These are phyloP conservation scores for Penaeus japonicus DNA, from an alignment of 1,140 invertebrate species.

Conservation along the genomic window DNA sequence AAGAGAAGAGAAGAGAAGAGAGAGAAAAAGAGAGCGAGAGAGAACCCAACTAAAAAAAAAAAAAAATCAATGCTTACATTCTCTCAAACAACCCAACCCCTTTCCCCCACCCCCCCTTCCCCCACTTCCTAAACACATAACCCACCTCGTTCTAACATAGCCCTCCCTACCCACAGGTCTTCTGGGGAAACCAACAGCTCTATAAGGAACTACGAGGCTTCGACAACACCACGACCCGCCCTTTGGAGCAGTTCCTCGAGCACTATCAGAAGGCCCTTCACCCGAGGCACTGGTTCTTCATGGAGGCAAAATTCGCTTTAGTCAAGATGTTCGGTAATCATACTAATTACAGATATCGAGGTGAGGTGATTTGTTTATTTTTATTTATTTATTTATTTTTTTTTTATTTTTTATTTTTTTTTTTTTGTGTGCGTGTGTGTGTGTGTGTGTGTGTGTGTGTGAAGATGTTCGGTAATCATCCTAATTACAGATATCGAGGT, in stretches of 20 bases:
- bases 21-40: too few relatives aligned
- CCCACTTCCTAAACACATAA: background rate
- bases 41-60: too few relatives aligned
- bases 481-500: conserved; percentile 53
- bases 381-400: background rate
- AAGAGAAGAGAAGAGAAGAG: too few relatives aligned
- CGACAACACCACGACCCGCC: conserved; percentile 20
- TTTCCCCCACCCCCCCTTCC: background rate
- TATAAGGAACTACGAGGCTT: conserved; percentile 35
- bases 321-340: conserved; percentile 53
- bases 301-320: conserved; percentile 56
- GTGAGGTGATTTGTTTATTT: too few relatives aligned
- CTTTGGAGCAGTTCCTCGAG: conserved; percentile 50
- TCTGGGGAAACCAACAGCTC: conserved; percentile 49
- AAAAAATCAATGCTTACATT: too few relatives aligned
- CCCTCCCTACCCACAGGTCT: conserved; percentile 23
- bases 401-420: background rate
- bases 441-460: background rate
- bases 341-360: conserved; percentile 49
- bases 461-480: conserved; percentile 53
- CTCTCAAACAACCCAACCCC: background rate
- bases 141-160: background rate
- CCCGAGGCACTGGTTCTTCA: conserved; percentile 50
- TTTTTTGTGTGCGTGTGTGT: background rate
- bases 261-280: conserved; percentile 51